Evolutionary conservation across 2,797 vertebrate genomes (phyloP).

Genomic region (Hylomyscus alleni): DNA sequence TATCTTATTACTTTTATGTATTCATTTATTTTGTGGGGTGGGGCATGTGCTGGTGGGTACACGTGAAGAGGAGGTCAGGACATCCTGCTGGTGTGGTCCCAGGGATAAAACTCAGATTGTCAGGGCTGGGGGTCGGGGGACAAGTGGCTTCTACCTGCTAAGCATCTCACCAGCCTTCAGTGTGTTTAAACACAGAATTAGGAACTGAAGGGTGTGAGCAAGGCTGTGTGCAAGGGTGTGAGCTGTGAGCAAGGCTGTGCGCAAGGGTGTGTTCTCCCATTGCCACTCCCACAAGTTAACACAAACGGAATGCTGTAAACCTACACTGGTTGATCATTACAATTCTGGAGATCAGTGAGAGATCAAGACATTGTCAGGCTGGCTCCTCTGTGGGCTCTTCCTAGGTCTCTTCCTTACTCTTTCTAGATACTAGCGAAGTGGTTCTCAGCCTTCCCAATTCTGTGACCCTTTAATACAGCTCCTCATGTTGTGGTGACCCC

Average conservation of each 20-base stretch:
- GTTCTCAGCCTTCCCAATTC: not conserved
- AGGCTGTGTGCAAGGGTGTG: too few species aligned
- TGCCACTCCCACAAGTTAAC: not conserved
- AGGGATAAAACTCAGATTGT: not conserved
- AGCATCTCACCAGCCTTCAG: not conserved
- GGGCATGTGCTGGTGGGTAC: not conserved
- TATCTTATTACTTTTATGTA: not conserved
- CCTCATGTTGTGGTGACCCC: not conserved
- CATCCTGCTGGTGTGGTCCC: not conserved
- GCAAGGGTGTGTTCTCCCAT: not conserved
- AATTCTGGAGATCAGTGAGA: not conserved
- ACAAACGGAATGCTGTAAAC: too few species aligned
- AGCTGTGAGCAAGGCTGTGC: not conserved
- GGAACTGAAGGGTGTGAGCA: not conserved
- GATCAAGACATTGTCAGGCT: not conserved
- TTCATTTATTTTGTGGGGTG: not conserved
- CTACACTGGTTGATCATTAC: too few species aligned
- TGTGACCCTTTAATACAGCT: not conserved
- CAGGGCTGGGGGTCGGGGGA: not conserved
- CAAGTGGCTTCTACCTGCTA: not conserved
- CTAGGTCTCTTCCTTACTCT: not conserved
- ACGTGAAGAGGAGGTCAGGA: too few species aligned
- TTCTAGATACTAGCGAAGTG: not conserved
- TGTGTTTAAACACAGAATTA: not conserved
- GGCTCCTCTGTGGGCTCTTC: not conserved